These are phyloP conservation scores for Syngnathus acus DNA, from an alignment of 2,797 vertebrate genomes.

Conservation along the genomic window DNA sequence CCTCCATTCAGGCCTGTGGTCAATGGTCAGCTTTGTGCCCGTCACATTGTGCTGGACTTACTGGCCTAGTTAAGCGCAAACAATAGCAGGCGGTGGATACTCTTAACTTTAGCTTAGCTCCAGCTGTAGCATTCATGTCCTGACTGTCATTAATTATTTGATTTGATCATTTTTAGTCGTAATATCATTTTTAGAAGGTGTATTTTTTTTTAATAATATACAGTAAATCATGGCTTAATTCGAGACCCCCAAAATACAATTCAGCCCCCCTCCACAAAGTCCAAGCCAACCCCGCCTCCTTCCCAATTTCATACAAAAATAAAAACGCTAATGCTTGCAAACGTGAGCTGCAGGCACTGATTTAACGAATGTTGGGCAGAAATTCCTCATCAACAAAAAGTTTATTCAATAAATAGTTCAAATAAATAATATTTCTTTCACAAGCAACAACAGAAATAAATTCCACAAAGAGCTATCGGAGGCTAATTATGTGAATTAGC, in stretches of 20 bases:
- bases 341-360: background rate
- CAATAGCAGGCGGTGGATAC: slow-evolving; percentile 25
- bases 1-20: slow-evolving; percentile 58
- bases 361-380: background rate
- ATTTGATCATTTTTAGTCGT: background rate
- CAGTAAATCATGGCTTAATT: no score
- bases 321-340: background rate
- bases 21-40: slow-evolving; percentile 67
- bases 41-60: slow-evolving; percentile 30
- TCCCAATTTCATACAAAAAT: background rate
- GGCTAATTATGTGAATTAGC: slow-evolving; percentile 25
- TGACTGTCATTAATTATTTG: background rate
- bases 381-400: slow-evolving; percentile 47
- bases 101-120: slow-evolving; percentile 22
- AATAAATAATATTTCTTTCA: slow-evolving; percentile 69
- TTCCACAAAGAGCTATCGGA: slow-evolving; percentile 48
- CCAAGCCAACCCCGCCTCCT: background rate
- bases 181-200: background rate
- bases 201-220: no score
- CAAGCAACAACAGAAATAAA: slow-evolving; percentile 54
- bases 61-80: slow-evolving; percentile 34
- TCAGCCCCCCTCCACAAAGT: background rate
- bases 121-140: background rate
- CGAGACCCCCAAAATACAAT: no score
- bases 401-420: slow-evolving; percentile 72